Base-by-base conservation (phyloP, 2,113 vertebrate genomes). In the Oxyruncus cristatus region DNA sequence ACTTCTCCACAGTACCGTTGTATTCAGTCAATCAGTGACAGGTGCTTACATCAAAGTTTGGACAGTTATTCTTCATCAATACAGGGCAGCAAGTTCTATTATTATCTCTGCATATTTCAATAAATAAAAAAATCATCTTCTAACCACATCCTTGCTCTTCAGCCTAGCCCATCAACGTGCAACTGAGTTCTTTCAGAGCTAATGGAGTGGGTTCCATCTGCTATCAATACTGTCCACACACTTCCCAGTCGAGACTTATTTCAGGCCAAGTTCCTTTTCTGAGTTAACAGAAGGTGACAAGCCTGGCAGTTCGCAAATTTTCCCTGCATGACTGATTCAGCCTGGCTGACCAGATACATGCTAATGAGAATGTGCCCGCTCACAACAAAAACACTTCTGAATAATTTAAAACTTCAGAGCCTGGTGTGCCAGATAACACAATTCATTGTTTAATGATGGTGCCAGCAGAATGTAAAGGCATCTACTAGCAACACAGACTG, bases 231-330 rank as follows among this genome's bases (percentile, higher is more conserved):
- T 30, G 59, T 93, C 95, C 76, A 77, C 92, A 52, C 72, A 41
- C 94, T 85, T 96, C 85, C 83, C 94, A 90, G 96, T 97, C 92
- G 63, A 96, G 96, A 90, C 85, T 66, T 89, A 85, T 97, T 96
- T 96, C 85, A 77, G 96, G 93, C 92, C 97, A 96, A 96, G 97
- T 98, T 97, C 95, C 72, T 94, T 91, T 92, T 89, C 67, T 91
- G 95, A 98, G 97, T 96, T 99, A 98, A 99, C 98, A 96, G 62
- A 97, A 98, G 97, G 95, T 93, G 98, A 99, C 99, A 98, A 97
- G 97, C 97, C 97, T 98, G 96, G 95, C 97, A 97, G 95, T 97
- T 97, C 21, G 12, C 95, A 93, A 96, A 96, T 98, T 98, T 94
- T 93, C 97, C 96, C 96, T 93, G 98, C 97, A 86, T 98, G 98